A percentile compares a stretch with the other conserved stretches of the same genome.
Evolutionary conservation across 92 coral and sea anemone species (phyloP).

Genomic region (Porites cylindrica): DNA sequence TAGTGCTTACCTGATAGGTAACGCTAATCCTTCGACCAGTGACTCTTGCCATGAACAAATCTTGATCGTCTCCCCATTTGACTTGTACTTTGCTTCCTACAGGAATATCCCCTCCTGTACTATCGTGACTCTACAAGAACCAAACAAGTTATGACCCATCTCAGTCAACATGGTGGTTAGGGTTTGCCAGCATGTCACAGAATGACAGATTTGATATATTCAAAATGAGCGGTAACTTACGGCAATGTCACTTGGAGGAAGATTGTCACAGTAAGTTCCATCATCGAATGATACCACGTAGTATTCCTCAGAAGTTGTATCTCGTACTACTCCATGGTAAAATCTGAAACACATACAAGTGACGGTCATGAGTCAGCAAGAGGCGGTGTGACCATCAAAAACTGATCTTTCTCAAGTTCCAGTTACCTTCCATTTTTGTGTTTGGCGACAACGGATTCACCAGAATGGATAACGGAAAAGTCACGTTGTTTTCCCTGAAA

Average conservation of each 20-base stretch:
- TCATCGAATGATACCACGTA: conserved; percentile 84
- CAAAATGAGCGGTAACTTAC: conserved; percentile 16
- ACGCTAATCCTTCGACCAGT: conserved; percentile 83
- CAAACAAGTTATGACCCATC: not conserved
- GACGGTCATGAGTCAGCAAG: not conserved
- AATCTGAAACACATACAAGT: conserved; percentile 56
- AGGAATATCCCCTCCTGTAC: conserved; percentile 68
- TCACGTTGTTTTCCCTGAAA: conserved; percentile 82
- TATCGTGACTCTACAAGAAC: conserved; percentile 50
- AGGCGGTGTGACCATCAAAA: not conserved
- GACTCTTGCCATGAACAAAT: conserved; percentile 71
- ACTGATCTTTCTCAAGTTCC: not conserved
- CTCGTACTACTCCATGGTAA: conserved; percentile 82
- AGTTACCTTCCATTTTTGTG: conserved; percentile 91
- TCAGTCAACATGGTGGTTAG: not conserved
- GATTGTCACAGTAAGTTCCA: conserved; percentile 82
- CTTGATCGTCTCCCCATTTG: conserved; percentile 76
- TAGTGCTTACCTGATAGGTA: conserved; percentile 73
- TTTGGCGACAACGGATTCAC: conserved; percentile 85
- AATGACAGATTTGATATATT: too few relatives aligned
- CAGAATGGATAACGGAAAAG: conserved; percentile 77
- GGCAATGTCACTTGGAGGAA: conserved; percentile 76
- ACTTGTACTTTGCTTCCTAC: conserved; percentile 79
- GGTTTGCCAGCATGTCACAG: too few relatives aligned
- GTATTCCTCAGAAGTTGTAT: conserved; percentile 84